A percentile compares a stretch with the other conserved stretches of the same genome.
These are phyloP conservation scores for Apantesis nais DNA, from an alignment of 2,888 invertebrate species.

Conservation along the genomic window DNA sequence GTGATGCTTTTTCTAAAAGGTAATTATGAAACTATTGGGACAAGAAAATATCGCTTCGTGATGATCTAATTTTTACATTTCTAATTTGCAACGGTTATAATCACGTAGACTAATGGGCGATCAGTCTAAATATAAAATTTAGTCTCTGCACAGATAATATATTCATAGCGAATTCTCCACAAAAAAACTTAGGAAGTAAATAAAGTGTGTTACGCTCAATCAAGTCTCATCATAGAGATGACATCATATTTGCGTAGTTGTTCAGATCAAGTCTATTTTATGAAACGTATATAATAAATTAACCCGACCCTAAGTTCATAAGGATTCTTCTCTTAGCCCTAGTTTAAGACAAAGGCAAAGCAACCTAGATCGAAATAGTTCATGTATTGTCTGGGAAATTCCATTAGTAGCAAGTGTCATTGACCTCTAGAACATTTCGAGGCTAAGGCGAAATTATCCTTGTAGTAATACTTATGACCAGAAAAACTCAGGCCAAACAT, in stretches of 20 bases:
- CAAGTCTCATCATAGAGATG: background rate
- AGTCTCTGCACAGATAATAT: background rate
- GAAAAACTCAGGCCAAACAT: background rate
- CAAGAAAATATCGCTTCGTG: background rate
- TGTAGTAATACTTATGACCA: background rate
- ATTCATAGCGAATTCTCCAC: no score
- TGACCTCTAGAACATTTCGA: background rate
- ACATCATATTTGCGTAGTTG: background rate
- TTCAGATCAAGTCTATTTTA: background rate
- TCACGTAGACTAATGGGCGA: background rate
- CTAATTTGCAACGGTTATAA: background rate
- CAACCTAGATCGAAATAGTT: background rate
- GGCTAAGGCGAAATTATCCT: background rate
- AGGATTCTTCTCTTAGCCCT: background rate
- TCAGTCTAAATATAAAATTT: no score
- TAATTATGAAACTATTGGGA: no score
- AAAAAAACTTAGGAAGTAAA: background rate
- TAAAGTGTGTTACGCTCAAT: background rate
- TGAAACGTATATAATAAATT: background rate
- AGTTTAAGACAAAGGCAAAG: background rate
- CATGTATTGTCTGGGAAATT: background rate
- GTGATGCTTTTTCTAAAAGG: no score
- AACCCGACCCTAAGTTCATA: background rate
- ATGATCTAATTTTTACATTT: background rate
- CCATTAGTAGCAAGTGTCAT: background rate